phyloP scores from a whole-genome alignment of 2,797 vertebrate genomes.

The Parotocinclus haroldoi region DNA sequence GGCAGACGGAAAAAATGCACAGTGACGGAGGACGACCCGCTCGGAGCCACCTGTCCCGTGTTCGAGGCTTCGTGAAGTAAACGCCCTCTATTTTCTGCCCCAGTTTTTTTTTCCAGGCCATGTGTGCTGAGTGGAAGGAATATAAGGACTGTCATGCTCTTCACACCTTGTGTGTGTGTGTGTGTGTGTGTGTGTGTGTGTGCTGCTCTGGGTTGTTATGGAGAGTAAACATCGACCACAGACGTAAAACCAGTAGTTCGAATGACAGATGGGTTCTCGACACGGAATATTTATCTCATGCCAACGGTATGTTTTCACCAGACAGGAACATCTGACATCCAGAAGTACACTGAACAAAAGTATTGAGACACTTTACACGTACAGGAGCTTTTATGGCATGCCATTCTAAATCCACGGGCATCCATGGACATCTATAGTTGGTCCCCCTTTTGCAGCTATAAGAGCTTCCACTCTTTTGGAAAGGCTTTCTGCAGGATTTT shows the following conservation, averaged over 20 bases:
- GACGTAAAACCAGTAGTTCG: too few species aligned
- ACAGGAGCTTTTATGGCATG: too few species aligned
- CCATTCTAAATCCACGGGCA: too few species aligned
- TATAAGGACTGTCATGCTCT: conserved; percentile 24
- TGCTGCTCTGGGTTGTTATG: conserved; percentile 27
- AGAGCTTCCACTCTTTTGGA: too few species aligned
- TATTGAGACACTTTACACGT: too few species aligned
- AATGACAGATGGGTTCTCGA: background rate
- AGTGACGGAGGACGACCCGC: conserved; percentile 56
- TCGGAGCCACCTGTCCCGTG: conserved; percentile 64
- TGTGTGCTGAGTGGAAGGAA: conserved; percentile 18
- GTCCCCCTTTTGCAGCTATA: too few species aligned
- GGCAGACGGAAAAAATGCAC: conserved; percentile 68
- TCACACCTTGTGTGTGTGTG: conserved; percentile 1
- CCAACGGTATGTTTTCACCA: too few species aligned
- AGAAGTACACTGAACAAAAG: too few species aligned
- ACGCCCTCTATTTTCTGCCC: conserved; percentile 55
- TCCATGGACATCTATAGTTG: too few species aligned
- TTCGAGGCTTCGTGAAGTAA: conserved; percentile 55
- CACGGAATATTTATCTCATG: background rate
- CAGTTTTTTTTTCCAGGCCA: conserved; percentile 25
- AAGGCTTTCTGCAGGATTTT: too few species aligned
- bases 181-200: too few species aligned
- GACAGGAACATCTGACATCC: too few species aligned
- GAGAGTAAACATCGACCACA: conserved; percentile 22